Percentiles rank a stretch among this genome's conserved stretches.
Evolutionary conservation across 2,113 vertebrate species (phyloP).

Genomic region (Argyrosomus japonicus): DNA sequence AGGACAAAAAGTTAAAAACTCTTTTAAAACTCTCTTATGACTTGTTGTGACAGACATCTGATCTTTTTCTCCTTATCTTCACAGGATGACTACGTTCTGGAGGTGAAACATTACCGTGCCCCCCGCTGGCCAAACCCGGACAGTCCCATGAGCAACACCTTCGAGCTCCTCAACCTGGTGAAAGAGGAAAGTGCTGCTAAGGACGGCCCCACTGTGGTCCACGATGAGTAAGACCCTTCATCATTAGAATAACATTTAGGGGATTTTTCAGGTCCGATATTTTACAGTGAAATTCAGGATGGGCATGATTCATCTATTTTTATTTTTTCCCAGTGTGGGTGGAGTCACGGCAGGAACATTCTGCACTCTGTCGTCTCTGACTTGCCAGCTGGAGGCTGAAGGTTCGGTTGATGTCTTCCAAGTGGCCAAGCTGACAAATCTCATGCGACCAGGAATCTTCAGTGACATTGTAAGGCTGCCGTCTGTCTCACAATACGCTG

Average conservation of each 20-base stretch:
- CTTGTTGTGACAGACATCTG: not conserved
- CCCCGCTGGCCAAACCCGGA: slow-evolving; percentile 97
- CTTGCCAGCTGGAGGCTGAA: slow-evolving; percentile 91
- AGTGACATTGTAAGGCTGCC: slow-evolving; percentile 88
- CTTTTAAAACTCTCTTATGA: not conserved
- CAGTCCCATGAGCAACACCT: slow-evolving; percentile 93
- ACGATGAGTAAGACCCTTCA: slow-evolving; percentile 90
- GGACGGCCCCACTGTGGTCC: slow-evolving; percentile 91
- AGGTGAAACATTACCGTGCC: slow-evolving; percentile 92
- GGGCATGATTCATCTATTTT: not conserved
- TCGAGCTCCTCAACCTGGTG: slow-evolving; percentile 91
- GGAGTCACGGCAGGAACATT: slow-evolving; percentile 94
- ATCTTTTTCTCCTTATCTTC: not conserved
- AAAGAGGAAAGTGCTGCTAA: slow-evolving; percentile 85
- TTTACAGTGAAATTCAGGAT: not conserved
- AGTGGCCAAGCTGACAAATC: slow-evolving; percentile 92
- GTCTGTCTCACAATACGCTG: not conserved
- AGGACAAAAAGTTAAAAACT: not conserved
- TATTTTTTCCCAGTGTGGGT: slow-evolving; percentile 84
- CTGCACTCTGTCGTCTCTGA: slow-evolving; percentile 90
- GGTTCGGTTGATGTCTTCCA: slow-evolving; percentile 93
- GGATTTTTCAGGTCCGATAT: too few species aligned
- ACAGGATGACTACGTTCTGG: slow-evolving; percentile 95
- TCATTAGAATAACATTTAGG: too few species aligned
- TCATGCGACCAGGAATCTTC: slow-evolving; percentile 95